These are phyloP conservation scores for Gyps fulvus DNA, from an alignment of 2,113 vertebrate species.

Conservation along the genomic window DNA sequence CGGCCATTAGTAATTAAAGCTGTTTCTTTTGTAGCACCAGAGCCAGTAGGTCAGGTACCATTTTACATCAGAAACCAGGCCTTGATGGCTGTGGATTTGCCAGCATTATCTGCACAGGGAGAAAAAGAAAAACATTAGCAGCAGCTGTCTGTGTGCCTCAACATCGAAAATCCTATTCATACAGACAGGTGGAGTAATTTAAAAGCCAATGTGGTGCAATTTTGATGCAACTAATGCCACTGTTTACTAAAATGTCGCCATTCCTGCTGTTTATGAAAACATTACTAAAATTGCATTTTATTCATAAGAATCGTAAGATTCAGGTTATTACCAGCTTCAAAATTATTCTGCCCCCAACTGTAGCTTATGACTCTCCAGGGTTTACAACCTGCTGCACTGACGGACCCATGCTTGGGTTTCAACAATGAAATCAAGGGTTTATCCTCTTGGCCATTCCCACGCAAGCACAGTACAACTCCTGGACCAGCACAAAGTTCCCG, in stretches of 20 bases:
- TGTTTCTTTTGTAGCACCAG: slow-evolving; percentile 54
- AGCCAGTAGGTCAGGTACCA: slow-evolving; percentile 68
- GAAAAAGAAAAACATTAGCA: slow-evolving; percentile 55
- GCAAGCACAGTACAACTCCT: not conserved
- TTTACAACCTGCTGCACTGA: slow-evolving; percentile 55
- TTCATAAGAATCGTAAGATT: slow-evolving; percentile 70
- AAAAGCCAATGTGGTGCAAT: slow-evolving; percentile 79
- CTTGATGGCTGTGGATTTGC: slow-evolving; percentile 69
- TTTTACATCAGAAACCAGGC: slow-evolving; percentile 70
- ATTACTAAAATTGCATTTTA: slow-evolving; percentile 77
- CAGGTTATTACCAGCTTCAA: slow-evolving; percentile 62
- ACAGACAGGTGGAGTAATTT: slow-evolving; percentile 79
- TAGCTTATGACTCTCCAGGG: slow-evolving; percentile 2
- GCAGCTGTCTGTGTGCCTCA: slow-evolving; percentile 74
- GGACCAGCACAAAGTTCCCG: not conserved
- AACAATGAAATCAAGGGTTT: not conserved
- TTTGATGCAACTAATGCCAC: slow-evolving; percentile 76
- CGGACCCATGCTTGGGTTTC: slow-evolving; percentile 2
- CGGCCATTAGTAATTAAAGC: slow-evolving; percentile 72
- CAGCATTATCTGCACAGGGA: slow-evolving; percentile 68
- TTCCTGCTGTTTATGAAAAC: slow-evolving; percentile 76
- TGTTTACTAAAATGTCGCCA: slow-evolving; percentile 72
- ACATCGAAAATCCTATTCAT: slow-evolving; percentile 74
- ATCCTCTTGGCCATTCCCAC: not conserved
- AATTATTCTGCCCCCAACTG: slow-evolving; percentile 53